Percentiles rank a stretch among this genome's conserved stretches.
These are phyloP conservation scores for Samia ricini DNA, from an alignment of 1,140 invertebrate genomes.

Conservation along the genomic window DNA sequence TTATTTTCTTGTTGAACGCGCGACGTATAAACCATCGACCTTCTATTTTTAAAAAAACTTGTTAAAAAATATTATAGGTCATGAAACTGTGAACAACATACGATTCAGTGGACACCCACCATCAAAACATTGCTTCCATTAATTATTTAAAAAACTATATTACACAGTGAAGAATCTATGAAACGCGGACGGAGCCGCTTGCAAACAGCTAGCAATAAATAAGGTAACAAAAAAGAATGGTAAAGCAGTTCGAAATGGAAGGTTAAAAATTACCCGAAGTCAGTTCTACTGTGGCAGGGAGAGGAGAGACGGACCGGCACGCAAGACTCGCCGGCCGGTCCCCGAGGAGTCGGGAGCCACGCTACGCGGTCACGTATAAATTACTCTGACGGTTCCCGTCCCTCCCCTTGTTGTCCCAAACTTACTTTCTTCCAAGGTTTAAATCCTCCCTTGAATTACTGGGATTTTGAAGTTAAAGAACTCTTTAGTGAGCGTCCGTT, in stretches of 20 bases:
- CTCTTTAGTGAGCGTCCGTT: constrained; percentile 29
- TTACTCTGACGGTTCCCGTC: constrained; percentile 47
- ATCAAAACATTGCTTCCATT: too few relatives aligned
- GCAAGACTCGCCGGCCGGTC: constrained; percentile 25
- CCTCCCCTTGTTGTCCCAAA: constrained; percentile 63
- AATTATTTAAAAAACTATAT: too few relatives aligned
- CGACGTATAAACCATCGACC: too few relatives aligned
- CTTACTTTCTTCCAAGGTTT: constrained; percentile 60
- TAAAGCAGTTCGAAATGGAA: constrained; percentile 3
- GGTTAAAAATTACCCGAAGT: constrained; percentile 29
- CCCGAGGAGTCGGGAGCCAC: constrained; percentile 40
- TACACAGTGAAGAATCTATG: too few relatives aligned
- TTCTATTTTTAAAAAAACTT: too few relatives aligned
- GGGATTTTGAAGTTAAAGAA: constrained; percentile 38
- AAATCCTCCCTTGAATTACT: constrained; percentile 66
- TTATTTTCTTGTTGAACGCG: too few relatives aligned
- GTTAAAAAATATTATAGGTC: too few relatives aligned
- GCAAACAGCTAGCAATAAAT: too few relatives aligned
- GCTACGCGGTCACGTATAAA: constrained; percentile 50
- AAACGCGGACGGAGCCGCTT: too few relatives aligned
- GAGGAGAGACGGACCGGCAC: constrained; percentile 30
- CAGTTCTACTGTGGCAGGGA: constrained; percentile 22
- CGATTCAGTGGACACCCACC: too few relatives aligned
- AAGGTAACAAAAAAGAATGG: not conserved
- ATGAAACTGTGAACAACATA: too few relatives aligned